Evolutionary conservation across 2,113 vertebrate species (phyloP), one percentile per base, ranked within the genome.

Genomic region (Anarhynchus alexandrinus): DNA sequence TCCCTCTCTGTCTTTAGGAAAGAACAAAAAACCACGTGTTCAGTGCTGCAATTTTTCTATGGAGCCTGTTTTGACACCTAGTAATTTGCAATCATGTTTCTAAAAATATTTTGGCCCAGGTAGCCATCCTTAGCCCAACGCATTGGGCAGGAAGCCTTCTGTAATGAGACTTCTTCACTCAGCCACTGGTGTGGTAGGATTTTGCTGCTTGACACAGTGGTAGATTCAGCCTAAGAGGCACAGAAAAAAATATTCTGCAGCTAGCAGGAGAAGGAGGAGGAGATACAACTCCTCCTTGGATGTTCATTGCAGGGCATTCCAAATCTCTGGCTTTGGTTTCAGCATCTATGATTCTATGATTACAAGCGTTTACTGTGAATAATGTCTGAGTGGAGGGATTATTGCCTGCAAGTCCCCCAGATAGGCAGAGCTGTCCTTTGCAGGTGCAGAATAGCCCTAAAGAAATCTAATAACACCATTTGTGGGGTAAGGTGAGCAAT

Each of bases 1-100:
- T 29, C 1, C 3, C 2, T 5, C 11, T 62, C 32, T 40, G 1
- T 27, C 27, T 54, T 47, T 40, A 43, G 8, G 27, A 82, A 92
- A 83, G 1, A 55, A 51, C 7, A 14, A 15, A 45, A 36, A 57
- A 25, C 3, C 8, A 25, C 0, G 2, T 1, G 13, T 59, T 54
- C 38, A 79, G 25, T 67, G 22, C 15, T 45, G 20, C 25, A 74
- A 7, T 12, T 4, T 43, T 67, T 23, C 1, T 8, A 6, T 51
- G n/a, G 11, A 62, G 8, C 8, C 17, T 72, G 5, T 18, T 45
- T 18, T 30, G 23, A 52, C 18, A 19, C 6, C 8, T 62, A 25
- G 29, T 58, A 66, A 32, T 54, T 17, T 64, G 38, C 14, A 52
- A 7, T 9, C 66, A 23, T 47, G 52, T 59, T 93, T 82, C 34